A percentile compares a stretch with the other conserved stretches of the same genome.
phyloP scores from a whole-genome alignment of 2,113 vertebrate genomes.

The Muntiacus muntjak region DNA sequence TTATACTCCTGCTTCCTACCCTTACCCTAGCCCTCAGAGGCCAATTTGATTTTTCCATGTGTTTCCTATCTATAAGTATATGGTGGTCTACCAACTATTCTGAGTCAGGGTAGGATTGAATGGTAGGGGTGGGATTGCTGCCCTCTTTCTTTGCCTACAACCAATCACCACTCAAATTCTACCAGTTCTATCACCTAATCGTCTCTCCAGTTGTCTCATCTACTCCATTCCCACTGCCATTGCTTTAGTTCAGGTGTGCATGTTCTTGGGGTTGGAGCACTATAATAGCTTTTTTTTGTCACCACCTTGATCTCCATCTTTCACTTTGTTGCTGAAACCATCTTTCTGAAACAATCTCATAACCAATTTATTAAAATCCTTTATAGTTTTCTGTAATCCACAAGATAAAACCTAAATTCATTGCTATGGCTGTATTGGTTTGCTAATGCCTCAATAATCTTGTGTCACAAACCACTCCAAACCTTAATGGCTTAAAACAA shows the following conservation, averaged over 20 bases:
- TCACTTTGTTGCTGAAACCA: neutral
- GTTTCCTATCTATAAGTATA: neutral
- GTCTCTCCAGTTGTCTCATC: neutral
- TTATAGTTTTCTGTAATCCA: neutral
- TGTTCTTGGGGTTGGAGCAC: neutral
- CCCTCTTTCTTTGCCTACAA: neutral
- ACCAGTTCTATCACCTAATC: neutral
- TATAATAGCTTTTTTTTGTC: neutral
- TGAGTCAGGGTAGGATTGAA: neutral
- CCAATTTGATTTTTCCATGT: neutral
- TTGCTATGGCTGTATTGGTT: neutral
- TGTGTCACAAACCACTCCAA: neutral
- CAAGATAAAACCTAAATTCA: neutral
- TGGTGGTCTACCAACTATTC: neutral
- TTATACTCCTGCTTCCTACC: neutral
- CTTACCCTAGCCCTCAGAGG: neutral
- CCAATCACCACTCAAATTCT: neutral
- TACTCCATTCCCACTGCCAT: neutral
- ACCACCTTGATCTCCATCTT: neutral
- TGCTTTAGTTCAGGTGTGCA: neutral
- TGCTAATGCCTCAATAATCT: neutral
- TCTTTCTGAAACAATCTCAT: conserved; percentile 1
- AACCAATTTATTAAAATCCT: neutral
- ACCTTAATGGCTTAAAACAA: neutral
- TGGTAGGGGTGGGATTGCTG: neutral